phyloP scores from a whole-genome alignment of 2,113 vertebrate species.

The Psophia crepitans region DNA sequence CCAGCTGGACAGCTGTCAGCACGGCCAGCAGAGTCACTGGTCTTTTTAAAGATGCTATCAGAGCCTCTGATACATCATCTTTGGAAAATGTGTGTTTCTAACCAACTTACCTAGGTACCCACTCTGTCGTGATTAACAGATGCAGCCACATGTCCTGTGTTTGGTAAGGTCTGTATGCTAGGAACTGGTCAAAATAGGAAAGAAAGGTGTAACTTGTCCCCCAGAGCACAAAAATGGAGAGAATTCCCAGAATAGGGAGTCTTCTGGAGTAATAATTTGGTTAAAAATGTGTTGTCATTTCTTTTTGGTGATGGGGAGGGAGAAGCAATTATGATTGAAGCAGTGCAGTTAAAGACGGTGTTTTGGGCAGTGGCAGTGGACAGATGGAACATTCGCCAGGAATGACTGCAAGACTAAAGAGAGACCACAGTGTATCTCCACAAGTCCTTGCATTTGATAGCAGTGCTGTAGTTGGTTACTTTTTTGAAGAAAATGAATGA shows the following conservation, averaged over 20 bases:
- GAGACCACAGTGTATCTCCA: background rate
- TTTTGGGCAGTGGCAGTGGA: background rate
- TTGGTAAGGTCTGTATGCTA: background rate
- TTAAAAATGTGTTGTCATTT: background rate
- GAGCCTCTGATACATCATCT: background rate
- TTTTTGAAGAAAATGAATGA: background rate
- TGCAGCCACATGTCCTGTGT: background rate
- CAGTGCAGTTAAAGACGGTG: background rate
- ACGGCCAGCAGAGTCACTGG: background rate
- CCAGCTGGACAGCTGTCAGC: background rate
- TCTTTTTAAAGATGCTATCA: background rate
- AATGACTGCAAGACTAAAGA: background rate
- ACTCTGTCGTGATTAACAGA: background rate
- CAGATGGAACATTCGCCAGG: background rate
- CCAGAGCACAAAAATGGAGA: background rate
- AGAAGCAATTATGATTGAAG: background rate
- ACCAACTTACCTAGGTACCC: background rate
- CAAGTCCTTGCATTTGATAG: background rate
- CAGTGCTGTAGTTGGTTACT: background rate
- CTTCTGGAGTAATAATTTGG: background rate
- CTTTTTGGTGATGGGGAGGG: background rate
- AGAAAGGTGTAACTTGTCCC: background rate
- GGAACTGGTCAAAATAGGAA: background rate
- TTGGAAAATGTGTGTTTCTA: background rate
- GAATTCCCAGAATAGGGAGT: background rate